A percentile compares a stretch with the other conserved stretches of the same genome.
Conservation (phyloP, 2,797 vertebrate species). For the Lutjanus campechanus region DNA sequence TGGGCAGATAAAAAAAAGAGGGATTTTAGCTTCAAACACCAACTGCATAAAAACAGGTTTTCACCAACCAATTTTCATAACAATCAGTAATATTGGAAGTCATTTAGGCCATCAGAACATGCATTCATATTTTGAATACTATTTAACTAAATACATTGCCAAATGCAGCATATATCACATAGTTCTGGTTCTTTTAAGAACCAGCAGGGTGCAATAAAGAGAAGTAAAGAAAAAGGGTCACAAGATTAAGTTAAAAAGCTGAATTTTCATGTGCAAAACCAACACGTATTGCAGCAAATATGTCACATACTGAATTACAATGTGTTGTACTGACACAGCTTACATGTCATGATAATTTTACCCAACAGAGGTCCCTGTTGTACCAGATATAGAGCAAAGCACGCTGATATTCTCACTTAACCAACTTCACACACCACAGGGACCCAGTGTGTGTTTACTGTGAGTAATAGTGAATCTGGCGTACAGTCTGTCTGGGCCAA, state of each 20-base stretch:
- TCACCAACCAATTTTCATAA: not conserved
- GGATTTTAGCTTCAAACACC: not conserved
- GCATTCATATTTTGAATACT: not conserved
- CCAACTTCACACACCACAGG: not conserved
- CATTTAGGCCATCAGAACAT: not conserved
- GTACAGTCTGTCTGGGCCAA: not conserved
- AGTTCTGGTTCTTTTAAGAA: not conserved
- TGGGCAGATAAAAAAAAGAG: not conserved
- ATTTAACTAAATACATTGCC: not conserved
- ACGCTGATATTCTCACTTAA: not conserved
- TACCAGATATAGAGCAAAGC: conserved; percentile 21
- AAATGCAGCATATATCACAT: not conserved
- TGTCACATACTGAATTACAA: not conserved
- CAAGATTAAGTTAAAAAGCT: not conserved
- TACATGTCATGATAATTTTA: conserved; percentile 26
- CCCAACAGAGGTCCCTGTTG: conserved; percentile 81
- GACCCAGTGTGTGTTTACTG: conserved; percentile 21
- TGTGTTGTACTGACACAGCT: not conserved
- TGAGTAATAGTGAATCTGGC: not conserved
- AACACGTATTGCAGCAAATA: not conserved
- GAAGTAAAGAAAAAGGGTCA: not conserved
- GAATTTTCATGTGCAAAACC: not conserved
- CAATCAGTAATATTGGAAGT: no score
- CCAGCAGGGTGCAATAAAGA: not conserved
- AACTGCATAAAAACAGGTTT: not conserved